Evolutionary conservation across 2,797 vertebrate species (phyloP).

Genomic region (Betta splendens): DNA sequence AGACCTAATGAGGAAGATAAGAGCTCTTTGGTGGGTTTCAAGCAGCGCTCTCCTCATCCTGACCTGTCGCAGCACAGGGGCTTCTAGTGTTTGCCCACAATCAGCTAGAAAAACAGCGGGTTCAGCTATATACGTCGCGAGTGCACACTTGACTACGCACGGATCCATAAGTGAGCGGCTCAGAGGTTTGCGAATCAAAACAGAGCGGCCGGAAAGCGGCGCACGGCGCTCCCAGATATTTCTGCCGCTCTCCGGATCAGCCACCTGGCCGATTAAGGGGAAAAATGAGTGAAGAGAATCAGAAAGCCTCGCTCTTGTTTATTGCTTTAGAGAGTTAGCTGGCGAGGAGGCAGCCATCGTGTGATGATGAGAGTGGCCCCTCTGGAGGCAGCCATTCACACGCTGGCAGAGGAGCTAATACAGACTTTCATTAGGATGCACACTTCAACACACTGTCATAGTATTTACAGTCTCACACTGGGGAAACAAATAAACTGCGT

Average conservation of each 20-base stretch:
- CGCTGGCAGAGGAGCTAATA: conserved; percentile 67
- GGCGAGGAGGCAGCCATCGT: conserved; percentile 66
- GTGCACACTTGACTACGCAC: conserved; percentile 15
- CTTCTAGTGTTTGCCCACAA: conserved; percentile 59
- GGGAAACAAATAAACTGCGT: conserved; percentile 83
- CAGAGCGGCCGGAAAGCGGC: conserved; percentile 22
- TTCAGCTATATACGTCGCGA: conserved; percentile 12
- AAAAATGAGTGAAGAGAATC: conserved; percentile 54
- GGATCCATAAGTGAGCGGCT: not conserved
- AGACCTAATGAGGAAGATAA: conserved; percentile 77
- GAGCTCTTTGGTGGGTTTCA: conserved; percentile 63
- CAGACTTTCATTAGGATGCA: conserved; percentile 73
- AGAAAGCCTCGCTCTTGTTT: conserved; percentile 65
- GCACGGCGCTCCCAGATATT: conserved; percentile 18
- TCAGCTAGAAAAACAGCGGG: conserved; percentile 60
- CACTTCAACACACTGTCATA: conserved; percentile 73
- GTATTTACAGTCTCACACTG: conserved; percentile 81
- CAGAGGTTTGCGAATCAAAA: conserved; percentile 9
- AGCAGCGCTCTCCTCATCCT: conserved; percentile 37
- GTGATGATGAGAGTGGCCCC: conserved; percentile 72
- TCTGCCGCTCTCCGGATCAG: conserved; percentile 59
- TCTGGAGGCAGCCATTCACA: conserved; percentile 66
- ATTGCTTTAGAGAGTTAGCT: conserved; percentile 72
- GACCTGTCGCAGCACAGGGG: conserved; percentile 40
- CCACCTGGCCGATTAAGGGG: conserved; percentile 68